Conservation (phyloP, 2,888 invertebrate species). For the Mythimna vitellina region DNA sequence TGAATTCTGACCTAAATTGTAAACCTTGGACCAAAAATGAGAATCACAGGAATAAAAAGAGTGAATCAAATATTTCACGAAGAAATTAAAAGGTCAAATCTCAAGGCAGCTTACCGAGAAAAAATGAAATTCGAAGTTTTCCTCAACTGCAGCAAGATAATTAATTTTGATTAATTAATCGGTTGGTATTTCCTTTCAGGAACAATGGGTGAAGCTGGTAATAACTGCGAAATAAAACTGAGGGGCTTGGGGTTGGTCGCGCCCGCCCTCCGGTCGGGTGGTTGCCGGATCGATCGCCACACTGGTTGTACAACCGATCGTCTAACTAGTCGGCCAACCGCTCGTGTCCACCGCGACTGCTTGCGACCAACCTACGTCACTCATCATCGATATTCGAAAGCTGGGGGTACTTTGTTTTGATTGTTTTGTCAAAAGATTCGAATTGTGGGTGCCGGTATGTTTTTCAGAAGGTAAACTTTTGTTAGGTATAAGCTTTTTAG, state of each 20-base stretch:
- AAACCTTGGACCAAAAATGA: conserved; percentile 38
- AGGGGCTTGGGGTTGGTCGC: conserved; percentile 64
- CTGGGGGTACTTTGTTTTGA: conserved; percentile 57
- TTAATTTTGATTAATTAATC: conserved; percentile 27
- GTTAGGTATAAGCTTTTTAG: neutral
- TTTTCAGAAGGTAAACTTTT: conserved; percentile 2
- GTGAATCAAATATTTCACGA: conserved; percentile 45
- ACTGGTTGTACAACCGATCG: conserved; percentile 44
- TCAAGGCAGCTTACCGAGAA: conserved; percentile 35
- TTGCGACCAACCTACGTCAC: conserved; percentile 56
- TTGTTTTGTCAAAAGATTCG: conserved; percentile 60
- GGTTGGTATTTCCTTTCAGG: conserved; percentile 16
- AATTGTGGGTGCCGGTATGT: conserved; percentile 8
- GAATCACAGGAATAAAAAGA: conserved; percentile 33
- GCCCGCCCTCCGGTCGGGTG: conserved; percentile 70
- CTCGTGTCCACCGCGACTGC: conserved; percentile 40
- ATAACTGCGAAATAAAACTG: conserved; percentile 67
- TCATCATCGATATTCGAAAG: conserved; percentile 62
- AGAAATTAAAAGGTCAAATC: conserved; percentile 12
- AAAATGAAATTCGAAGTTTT: conserved; percentile 22
- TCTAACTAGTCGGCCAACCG: conserved; percentile 56
- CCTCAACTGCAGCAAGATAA: conserved; percentile 16
- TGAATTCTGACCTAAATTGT: conserved; percentile 26
- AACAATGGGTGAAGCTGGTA: conserved; percentile 54
- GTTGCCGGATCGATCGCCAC: conserved; percentile 62